Conservation (phyloP, 1,140 invertebrate genomes). For the Pteromalus puparum region DNA sequence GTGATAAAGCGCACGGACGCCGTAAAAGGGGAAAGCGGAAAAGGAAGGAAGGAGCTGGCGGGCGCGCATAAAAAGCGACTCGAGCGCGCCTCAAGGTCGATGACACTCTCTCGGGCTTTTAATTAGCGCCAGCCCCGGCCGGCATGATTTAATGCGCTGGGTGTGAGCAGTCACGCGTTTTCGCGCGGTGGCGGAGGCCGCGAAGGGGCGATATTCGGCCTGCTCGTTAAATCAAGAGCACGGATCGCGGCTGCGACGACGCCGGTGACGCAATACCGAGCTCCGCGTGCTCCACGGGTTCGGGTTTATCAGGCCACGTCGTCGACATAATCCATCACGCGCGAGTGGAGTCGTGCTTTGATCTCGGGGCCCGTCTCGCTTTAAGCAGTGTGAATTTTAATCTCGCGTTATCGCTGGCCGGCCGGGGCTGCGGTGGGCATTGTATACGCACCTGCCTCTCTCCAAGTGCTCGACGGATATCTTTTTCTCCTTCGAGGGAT, state of each 20-base stretch:
- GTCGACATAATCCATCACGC: slow-evolving; percentile 27
- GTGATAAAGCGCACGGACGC: slow-evolving; percentile 1
- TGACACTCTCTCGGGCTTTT: slow-evolving; percentile 19
- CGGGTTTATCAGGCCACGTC: slow-evolving; percentile 28
- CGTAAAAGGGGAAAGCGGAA: slow-evolving; percentile 2
- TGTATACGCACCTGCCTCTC: background rate
- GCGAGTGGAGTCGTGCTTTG: background rate
- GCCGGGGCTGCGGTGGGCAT: background rate
- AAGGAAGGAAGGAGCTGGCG: background rate
- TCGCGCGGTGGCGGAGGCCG: too few relatives aligned
- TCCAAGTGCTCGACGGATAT: background rate
- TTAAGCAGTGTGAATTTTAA: slow-evolving; percentile 40
- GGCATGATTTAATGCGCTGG: slow-evolving; percentile 8
- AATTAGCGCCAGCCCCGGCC: background rate
- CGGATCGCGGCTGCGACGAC: background rate
- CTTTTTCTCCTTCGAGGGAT: background rate
- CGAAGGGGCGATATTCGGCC: background rate
- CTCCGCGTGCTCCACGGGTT: slow-evolving; percentile 7
- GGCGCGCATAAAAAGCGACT: background rate
- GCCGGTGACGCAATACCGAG: background rate
- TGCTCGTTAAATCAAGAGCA: slow-evolving; percentile 25
- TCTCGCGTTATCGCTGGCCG: background rate
- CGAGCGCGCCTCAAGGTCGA: slow-evolving; percentile 23
- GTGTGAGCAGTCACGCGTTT: slow-evolving; percentile 39
- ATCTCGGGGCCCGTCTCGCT: background rate